Evolutionary conservation across 2,888 invertebrate genomes (phyloP), one percentile per base, ranked within the genome.

Genomic region (Acheta domesticus): DNA sequence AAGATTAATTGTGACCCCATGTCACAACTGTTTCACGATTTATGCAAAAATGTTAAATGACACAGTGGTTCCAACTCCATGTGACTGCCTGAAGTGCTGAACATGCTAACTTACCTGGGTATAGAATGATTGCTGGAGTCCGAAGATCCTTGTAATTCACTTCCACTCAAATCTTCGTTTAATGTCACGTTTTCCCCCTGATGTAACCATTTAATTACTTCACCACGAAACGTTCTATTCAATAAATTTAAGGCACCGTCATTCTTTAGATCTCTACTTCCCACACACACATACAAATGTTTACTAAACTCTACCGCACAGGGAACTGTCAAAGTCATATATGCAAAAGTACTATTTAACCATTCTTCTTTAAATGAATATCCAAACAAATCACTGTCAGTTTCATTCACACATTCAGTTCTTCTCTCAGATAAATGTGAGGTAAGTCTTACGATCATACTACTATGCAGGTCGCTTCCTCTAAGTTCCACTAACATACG

Each of bases 181-280:
- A 12, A 75, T 77, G 78, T 79, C 36, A 82, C 83, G 49, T 79
- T 78, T 76, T 81, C 82, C 80, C 83, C 83, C 79, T 83, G 84
- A 75, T 84, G 83, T 76, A 83, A 78, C 84, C 84, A 84, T 80
- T 83, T 83, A 48, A 82, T 83, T 77, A 83, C 83, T 77, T 83
- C 83, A 81, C 82, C 83, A 77, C 81, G 78, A 78, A 82, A 83
- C 81, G 82, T 81, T 81, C 82, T 81, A 79, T 78, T 75, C 49
- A 78, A 76, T 49, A 79, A 74, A 74, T 80, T 77, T 75, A 78
- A 75, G 77, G 76, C 80, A 76, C 75, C 75, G 78, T 78, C 79
- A 78, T 79, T 77, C 79, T 74, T 78, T 74, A 75, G n/a, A 74
- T 49, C 74, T 77, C 80, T 79, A 77, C 80, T 76, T 76, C 79